Base-by-base conservation (phyloP, 2,888 invertebrate species). In the Caenorhabditis plicata region DNA sequence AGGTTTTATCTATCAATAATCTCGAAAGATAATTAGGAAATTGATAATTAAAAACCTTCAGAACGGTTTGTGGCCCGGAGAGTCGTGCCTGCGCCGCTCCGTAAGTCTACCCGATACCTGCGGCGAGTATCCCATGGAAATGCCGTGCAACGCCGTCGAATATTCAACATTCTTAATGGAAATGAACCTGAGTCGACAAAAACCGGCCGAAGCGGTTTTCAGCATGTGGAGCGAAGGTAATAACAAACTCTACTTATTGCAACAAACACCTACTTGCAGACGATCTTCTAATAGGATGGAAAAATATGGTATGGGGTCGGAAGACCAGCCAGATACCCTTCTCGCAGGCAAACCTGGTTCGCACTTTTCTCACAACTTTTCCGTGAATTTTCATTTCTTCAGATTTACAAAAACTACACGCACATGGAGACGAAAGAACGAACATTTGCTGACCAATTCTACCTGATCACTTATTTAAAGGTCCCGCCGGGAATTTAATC, bases 51-150 rank as follows among this genome's bases (percentile, higher is more conserved):
- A 35, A 15, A 7, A 19, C 38, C 43, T 45, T 15, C 47, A 70
- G 61, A 68, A 68, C 31, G 73, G 73, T 4, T 58, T 73, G 40
- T 70, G 58, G 60, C 70, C 71, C 8, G 70, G 70, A 17, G 58
- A 58, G 39, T 31, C 35, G 22, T 51, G 50, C 27, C 35, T 36
- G 9, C 45, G 50, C 33, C n/a, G n/a, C n/a, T n/a, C n/a, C n/a
- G n/a, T n/a, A n/a, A n/a, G n/a, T n/a, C n/a, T n/a, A n/a, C n/a
- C n/a, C n/a, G 57, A 49, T 9, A 43, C 19, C 5, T 68, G 68
- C 40, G 58, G 51, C 15, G 31, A 33, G 15, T 48, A 45, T 17
- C 57, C 56, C 11, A 42, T 63, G 3, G 43, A 50, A 3, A 45
- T 42, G 4, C 53, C 63, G 11, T 66, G 66, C 35, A 54, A 57